Conservation (phyloP, 2,888 invertebrate genomes). For the Nematopogon swammerdamellus region DNA sequence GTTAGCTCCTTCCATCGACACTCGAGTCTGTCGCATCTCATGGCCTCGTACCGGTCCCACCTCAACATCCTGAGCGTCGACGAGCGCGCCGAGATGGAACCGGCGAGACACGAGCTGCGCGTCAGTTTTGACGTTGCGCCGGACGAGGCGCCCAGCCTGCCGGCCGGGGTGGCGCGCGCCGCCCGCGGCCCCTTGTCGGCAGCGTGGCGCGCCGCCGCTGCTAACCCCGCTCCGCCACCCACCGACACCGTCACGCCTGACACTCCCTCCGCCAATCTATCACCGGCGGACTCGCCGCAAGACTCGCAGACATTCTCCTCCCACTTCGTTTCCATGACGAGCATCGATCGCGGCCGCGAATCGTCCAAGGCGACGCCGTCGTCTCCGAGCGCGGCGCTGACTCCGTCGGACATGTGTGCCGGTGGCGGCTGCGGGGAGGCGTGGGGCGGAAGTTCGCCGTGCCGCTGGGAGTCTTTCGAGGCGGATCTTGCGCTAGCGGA, state of each 20-base stretch:
- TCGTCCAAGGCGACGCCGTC: constrained; percentile 24
- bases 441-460: constrained; percentile 39
- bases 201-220: constrained; percentile 41
- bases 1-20: constrained; percentile 41
- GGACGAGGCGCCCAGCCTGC: constrained; percentile 21
- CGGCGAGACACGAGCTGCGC: constrained; percentile 30
- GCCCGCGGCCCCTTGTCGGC: constrained; percentile 39
- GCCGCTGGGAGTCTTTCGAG: constrained; percentile 62
- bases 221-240: constrained; percentile 29
- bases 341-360: constrained; percentile 43
- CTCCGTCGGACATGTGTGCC: constrained; percentile 43
- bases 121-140: constrained; percentile 45
- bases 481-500: constrained; percentile 60
- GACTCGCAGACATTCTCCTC: constrained; percentile 62
- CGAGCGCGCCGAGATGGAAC: constrained; percentile 29
- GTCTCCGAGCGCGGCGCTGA: constrained; percentile 58
- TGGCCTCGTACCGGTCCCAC: constrained; percentile 48
- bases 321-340: constrained; percentile 56
- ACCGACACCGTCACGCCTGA: constrained; percentile 60
- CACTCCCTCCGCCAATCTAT: constrained; percentile 65
- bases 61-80: constrained; percentile 44
- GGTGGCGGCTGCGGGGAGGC: constrained; percentile 18
- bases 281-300: constrained; percentile 42
- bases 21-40: constrained; percentile 42
- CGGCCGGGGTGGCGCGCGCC: constrained; percentile 34